Evolutionary conservation across 1,140 invertebrate genomes (phyloP), one percentile per base, ranked within the genome.

Genomic region (Gryon sp.): DNA sequence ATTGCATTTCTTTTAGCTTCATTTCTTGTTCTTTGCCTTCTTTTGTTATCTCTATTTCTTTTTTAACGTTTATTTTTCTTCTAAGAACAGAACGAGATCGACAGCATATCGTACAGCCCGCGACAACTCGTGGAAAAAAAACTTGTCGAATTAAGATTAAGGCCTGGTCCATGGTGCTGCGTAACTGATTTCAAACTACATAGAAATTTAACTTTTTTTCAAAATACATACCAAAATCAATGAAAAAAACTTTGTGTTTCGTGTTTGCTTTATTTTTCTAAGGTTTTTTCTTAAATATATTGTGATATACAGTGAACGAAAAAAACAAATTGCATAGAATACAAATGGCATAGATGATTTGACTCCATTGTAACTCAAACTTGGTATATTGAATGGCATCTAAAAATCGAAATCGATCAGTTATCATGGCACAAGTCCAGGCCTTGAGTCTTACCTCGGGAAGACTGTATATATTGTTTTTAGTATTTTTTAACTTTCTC

Each of bases 401-500:
- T n/a, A n/a, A n/a, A n/a, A 52, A 62, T 63, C 41, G 36, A 69
- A 65, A 59, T 48, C 15, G 55, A 22, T 28, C 20, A 19, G 41
- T 30, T 41, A 36, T 30, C 19, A 19, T 16, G 55, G 40, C 57
- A 34, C 19, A 22, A 32, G 46, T 72, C 65, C 76, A 74, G 46
- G 60, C 40, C 74, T 63, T 60, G 70, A 68, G 68, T 76, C 63
- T 76, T 52, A 65, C 69, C 78, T 74, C 65, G 70, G 78, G 78
- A 80, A 80, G 78, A 80, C 75, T 77, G 69, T 69, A 60, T 80
- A 69, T 68, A 65, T 15, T 75, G 60, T 68, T 48, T 41, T 16
- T 32, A 15, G 15, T 55, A n/a, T 34, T 52, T 32, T 50, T 22
- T 18, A 7, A 18, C 8, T 30, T 45, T 26, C 9, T 45, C 22